A percentile compares a stretch with the other conserved stretches of the same genome.
phyloP scores from a whole-genome alignment of 1,140 invertebrate species.

The Cotesia vestalis region DNA sequence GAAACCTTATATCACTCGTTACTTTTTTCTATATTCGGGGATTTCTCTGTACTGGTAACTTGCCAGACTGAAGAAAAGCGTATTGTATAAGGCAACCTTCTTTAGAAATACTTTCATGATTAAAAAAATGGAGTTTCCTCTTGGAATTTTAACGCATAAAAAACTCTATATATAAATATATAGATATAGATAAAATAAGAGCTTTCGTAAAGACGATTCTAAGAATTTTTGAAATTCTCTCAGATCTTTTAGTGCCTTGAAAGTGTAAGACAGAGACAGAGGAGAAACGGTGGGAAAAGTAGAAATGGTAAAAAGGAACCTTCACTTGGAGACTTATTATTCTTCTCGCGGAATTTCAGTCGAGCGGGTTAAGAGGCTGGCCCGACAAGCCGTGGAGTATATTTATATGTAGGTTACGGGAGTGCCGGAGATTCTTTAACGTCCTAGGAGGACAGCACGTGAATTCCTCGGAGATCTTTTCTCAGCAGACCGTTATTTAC shows the following conservation, averaged over 20 bases:
- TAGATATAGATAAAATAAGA: background rate
- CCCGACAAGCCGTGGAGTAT: constrained; percentile 8
- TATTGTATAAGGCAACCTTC: too few relatives aligned
- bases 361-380: constrained; percentile 22
- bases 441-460: constrained; percentile 30
- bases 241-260: background rate
- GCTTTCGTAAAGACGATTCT: background rate
- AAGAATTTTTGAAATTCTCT: constrained; percentile 28
- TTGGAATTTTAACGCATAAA: background rate
- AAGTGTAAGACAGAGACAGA: background rate
- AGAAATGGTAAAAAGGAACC: background rate
- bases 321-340: constrained; percentile 29
- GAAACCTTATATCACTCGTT: too few relatives aligned
- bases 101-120: constrained; percentile 14
- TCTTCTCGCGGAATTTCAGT: constrained; percentile 25
- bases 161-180: background rate
- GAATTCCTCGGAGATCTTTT: constrained; percentile 27
- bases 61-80: too few relatives aligned
- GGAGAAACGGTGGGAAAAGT: background rate
- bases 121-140: constrained; percentile 3
- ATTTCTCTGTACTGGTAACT: too few relatives aligned
- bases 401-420: constrained; percentile 31
- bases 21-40: too few relatives aligned
- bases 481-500: background rate
- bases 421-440: constrained; percentile 34